Evolutionary conservation across 2,797 vertebrate genomes (phyloP).

Genomic region (Pipistrellus pipistrellus): DNA sequence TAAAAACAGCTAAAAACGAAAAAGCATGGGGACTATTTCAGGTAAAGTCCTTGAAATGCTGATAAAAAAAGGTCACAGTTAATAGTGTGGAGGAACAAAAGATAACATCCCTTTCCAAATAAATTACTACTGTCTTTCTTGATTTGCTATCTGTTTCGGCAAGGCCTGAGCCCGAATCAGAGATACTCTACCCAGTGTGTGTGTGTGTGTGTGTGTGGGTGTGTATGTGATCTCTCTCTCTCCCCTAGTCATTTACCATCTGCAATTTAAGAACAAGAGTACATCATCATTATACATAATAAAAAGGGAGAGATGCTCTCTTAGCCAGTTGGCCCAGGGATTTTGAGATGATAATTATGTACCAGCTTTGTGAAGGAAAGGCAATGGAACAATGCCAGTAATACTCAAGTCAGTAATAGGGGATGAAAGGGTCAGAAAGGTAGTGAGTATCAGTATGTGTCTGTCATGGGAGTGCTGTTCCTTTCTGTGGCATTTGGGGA

Average conservation of each 20-base stretch:
- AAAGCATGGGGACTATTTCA: not conserved
- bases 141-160: not conserved
- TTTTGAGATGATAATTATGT: not conserved
- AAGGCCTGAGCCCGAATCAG: not conserved
- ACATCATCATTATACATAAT: not conserved
- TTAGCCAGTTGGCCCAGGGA: not conserved
- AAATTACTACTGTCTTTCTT: not conserved
- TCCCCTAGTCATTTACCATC: not conserved
- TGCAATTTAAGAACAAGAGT: slow-evolving; percentile 23
- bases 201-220: too few species aligned
- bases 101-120: slow-evolving; percentile 38
- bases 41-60: slow-evolving; percentile 52
- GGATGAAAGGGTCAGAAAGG: not conserved
- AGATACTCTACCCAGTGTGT: not conserved
- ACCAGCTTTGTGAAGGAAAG: not conserved
- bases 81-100: slow-evolving; percentile 50
- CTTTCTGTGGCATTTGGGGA: not conserved
- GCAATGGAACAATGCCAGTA: not conserved
- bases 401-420: not conserved
- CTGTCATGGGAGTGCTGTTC: not conserved
- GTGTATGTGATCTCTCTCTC: not conserved
- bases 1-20: not conserved
- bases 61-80: slow-evolving; percentile 33
- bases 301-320: not conserved
- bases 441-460: not conserved